These are phyloP conservation scores for Hippocampus barbouri DNA, from an alignment of 2,113 vertebrate genomes.

Conservation along the genomic window DNA sequence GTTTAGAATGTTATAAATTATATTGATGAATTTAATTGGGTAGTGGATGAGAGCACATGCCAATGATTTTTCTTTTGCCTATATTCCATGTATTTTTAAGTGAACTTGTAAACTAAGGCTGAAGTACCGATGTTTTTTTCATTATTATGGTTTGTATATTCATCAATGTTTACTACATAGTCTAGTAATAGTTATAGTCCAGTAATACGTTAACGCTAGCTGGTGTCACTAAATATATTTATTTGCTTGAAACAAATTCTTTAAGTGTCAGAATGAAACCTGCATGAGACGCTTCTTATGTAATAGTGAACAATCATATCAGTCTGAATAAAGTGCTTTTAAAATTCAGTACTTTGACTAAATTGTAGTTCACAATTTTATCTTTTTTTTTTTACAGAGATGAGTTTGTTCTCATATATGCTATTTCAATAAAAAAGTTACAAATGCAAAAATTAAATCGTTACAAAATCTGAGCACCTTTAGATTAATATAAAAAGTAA, in stretches of 20 bases:
- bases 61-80: not conserved
- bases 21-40: not conserved
- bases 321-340: not conserved
- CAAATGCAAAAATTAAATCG: too few species aligned
- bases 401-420: too few species aligned
- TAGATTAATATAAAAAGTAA: too few species aligned
- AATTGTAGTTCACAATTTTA: not conserved
- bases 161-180: not conserved
- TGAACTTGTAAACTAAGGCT: not conserved
- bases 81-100: not conserved
- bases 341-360: not conserved
- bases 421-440: too few species aligned
- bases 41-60: not conserved
- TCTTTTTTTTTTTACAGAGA: not conserved
- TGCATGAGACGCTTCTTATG: not conserved
- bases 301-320: not conserved
- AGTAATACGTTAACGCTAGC: too few species aligned
- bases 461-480: too few species aligned
- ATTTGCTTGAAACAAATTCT: not conserved
- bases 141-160: not conserved
- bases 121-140: not conserved
- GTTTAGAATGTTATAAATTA: not conserved
- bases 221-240: not conserved
- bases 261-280: not conserved
- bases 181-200: too few species aligned